Evolutionary conservation across 1,140 invertebrate species (phyloP).

Genomic region (Coenobita brevimanus): DNA sequence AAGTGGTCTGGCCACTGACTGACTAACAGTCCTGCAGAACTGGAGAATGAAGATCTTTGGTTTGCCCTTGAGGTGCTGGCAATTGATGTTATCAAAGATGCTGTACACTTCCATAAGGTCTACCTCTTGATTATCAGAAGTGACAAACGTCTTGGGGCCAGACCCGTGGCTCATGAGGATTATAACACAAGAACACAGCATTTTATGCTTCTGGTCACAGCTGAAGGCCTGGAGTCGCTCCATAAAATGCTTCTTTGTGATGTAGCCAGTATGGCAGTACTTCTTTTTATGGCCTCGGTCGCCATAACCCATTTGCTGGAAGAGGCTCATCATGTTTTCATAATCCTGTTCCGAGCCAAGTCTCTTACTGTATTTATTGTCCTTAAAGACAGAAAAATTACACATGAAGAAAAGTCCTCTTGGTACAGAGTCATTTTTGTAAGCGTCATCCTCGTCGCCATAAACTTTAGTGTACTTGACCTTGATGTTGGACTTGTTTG

Average conservation of each 20-base stretch:
- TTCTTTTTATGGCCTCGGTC: constrained; percentile 9
- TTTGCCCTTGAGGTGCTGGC: constrained; percentile 78
- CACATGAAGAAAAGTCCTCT: constrained; percentile 59
- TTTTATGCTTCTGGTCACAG: constrained; percentile 6
- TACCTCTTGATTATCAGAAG: constrained; percentile 55
- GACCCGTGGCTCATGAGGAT: constrained; percentile 64
- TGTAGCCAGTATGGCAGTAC: constrained; percentile 50
- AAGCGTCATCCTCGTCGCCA: constrained; percentile 56
- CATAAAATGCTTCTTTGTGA: constrained; percentile 50
- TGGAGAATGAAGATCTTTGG: constrained; percentile 89
- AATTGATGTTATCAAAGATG: constrained; percentile 78
- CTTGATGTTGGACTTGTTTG: constrained; percentile 8
- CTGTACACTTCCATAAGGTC: constrained; percentile 62
- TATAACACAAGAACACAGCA: constrained; percentile 41
- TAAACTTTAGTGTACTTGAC: constrained; percentile 63
- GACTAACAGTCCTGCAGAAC: constrained; percentile 78
- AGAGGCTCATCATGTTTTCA: constrained; percentile 48
- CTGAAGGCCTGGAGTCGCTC: constrained; percentile 36
- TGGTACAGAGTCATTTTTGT: constrained; percentile 60
- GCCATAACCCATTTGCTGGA: constrained; percentile 63
- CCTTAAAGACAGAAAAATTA: constrained; percentile 50
- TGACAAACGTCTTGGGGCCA: constrained; percentile 55
- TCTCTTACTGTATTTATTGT: constrained; percentile 26
- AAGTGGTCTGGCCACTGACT: neutral
- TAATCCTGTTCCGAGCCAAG: constrained; percentile 50